A percentile compares a stretch with the other conserved stretches of the same genome.
These are phyloP conservation scores for Apeira syringaria DNA, from an alignment of 2,888 invertebrate species.

Conservation along the genomic window DNA sequence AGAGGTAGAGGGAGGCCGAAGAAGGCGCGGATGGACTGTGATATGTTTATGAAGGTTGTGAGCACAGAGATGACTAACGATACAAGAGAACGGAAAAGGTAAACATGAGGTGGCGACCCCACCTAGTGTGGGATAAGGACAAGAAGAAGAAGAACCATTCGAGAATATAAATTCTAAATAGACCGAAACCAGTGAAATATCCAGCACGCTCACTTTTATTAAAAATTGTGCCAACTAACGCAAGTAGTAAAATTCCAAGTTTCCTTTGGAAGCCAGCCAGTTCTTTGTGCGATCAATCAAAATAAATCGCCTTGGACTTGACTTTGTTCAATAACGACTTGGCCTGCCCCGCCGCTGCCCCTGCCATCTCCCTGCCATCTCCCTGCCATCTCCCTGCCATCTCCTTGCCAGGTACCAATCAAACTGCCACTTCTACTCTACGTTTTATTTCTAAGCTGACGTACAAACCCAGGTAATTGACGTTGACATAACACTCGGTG, in stretches of 20 bases:
- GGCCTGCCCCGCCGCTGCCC: constrained; percentile 21
- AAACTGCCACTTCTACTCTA: constrained; percentile 32
- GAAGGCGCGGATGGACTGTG: no score
- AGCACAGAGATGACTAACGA: no score
- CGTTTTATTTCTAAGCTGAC: constrained; percentile 26
- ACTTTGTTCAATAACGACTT: constrained; percentile 47
- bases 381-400: no score
- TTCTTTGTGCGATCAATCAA: constrained; percentile 51
- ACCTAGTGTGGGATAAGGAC: no score
- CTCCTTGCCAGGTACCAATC: constrained; percentile 38
- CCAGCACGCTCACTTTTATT: constrained; percentile 7
- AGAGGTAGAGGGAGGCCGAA: no score
- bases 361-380: constrained; percentile 30
- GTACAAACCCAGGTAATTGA: constrained; percentile 33
- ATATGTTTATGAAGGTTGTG: no score
- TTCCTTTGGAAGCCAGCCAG: constrained; percentile 60
- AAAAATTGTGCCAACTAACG: constrained; percentile 2
- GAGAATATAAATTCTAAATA: not conserved
- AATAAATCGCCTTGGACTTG: constrained; percentile 67
- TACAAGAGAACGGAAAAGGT: no score
- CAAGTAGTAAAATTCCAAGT: constrained; percentile 49
- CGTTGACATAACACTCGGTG: constrained; percentile 28
- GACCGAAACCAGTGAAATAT: constrained; percentile 1
- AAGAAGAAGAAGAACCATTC: no score
- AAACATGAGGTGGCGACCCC: no score